Conservation (phyloP, 2,113 vertebrate genomes). For the Peromyscus polionotus region DNA sequence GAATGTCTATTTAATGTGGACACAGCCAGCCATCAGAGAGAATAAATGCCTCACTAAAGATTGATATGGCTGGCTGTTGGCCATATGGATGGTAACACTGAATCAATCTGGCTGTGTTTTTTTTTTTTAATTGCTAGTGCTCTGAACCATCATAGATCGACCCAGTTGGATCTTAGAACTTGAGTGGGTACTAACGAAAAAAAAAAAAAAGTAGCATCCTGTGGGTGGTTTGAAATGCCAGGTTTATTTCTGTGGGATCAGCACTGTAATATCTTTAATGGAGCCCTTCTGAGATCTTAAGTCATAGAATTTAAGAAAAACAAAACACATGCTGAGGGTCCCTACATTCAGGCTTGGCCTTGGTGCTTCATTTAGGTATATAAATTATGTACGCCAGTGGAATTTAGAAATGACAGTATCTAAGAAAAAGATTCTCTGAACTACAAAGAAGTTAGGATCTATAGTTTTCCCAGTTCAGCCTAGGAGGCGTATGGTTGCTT, state of each 20-base stretch:
- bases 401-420: conserved; percentile 78
- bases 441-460: conserved; percentile 62
- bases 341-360: conserved; percentile 5
- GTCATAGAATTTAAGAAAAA: conserved; percentile 60
- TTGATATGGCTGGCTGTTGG: conserved; percentile 74
- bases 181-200: conserved; percentile 73
- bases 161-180: conserved; percentile 76
- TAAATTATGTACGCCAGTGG: conserved; percentile 70
- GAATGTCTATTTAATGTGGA: conserved; percentile 84
- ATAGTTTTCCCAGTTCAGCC: conserved; percentile 61
- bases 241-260: conserved; percentile 78
- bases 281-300: conserved; percentile 71
- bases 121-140: conserved; percentile 75
- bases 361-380: conserved; percentile 66
- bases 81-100: conserved; percentile 69
- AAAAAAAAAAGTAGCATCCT: conserved; percentile 73
- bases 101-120: conserved; percentile 81
- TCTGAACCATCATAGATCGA: conserved; percentile 75
- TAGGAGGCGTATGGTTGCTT: conserved; percentile 62
- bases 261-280: conserved; percentile 46
- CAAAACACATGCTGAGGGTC: neutral
- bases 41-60: conserved; percentile 48
- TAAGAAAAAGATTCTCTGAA: neutral
- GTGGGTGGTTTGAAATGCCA: conserved; percentile 74
- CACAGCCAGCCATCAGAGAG: conserved; percentile 80